phyloP scores from a whole-genome alignment of 2,888 invertebrate species.

The Heliconius charithonia region DNA sequence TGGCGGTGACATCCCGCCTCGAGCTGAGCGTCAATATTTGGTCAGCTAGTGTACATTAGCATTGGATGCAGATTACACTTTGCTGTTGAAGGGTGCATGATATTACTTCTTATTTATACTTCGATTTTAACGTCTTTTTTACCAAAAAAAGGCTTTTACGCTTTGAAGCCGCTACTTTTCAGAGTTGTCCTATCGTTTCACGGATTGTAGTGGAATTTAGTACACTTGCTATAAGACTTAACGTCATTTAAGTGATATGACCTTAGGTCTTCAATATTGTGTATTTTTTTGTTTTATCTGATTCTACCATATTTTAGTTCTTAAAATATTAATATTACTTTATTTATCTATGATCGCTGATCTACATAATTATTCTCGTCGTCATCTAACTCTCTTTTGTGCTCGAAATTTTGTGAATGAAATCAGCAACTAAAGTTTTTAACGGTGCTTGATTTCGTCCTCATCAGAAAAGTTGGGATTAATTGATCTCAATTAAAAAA shows the following conservation, averaged over 20 bases:
- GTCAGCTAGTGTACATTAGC: constrained; percentile 69
- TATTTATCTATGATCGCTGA: too few species aligned
- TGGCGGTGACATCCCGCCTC: constrained; percentile 73
- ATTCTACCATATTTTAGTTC: too few species aligned
- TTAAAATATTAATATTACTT: too few species aligned
- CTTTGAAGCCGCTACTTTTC: neutral
- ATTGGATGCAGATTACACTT: constrained; percentile 69
- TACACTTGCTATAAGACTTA: too few species aligned
- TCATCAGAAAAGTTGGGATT: neutral
- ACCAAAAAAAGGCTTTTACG: neutral
- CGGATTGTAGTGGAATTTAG: neutral
- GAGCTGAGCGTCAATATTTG: constrained; percentile 78
- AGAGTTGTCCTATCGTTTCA: neutral
- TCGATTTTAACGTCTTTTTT: constrained; percentile 13
- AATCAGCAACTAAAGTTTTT: neutral
- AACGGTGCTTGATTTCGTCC: neutral
- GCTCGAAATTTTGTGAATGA: neutral
- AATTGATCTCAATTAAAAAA: neutral
- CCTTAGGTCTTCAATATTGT: too few species aligned
- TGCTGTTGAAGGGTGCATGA: constrained; percentile 69
- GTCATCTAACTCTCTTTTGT: neutral
- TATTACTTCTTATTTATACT: constrained; percentile 53
- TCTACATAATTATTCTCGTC: too few species aligned
- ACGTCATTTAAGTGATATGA: too few species aligned
- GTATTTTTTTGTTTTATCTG: too few species aligned